Percentiles rank a stretch among this genome's conserved stretches.
These are phyloP conservation scores for Alitta virens DNA, from an alignment of 2,888 invertebrate genomes.

Conservation along the genomic window DNA sequence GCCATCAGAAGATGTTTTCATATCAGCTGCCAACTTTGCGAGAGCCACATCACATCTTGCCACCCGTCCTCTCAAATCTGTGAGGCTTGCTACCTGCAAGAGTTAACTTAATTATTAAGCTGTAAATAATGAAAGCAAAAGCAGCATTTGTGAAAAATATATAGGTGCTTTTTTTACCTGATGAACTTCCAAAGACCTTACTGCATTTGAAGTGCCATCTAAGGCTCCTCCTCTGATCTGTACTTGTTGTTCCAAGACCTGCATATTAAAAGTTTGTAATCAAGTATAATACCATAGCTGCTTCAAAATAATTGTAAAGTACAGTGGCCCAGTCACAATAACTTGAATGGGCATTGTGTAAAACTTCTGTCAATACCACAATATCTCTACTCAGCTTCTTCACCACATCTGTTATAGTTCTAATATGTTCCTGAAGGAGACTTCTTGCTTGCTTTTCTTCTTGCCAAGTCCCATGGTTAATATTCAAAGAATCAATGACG, in stretches of 20 bases:
- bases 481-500: constrained; percentile 52
- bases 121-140: too few species aligned
- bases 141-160: too few species aligned
- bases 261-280: too few species aligned
- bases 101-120: too few species aligned
- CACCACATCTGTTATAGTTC: constrained; percentile 54
- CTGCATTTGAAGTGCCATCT: constrained; percentile 44
- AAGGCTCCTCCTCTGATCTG: constrained; percentile 38
- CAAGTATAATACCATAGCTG: too few species aligned
- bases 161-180: constrained; percentile 35
- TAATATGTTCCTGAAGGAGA: constrained; percentile 54
- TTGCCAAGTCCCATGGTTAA: constrained; percentile 54
- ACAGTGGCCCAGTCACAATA: too few species aligned
- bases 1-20: constrained; percentile 41
- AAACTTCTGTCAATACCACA: neutral
- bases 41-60: constrained; percentile 55
- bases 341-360: too few species aligned
- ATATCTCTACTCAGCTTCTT: constrained; percentile 52
- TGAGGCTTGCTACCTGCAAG: constrained; percentile 42
- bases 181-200: constrained; percentile 53
- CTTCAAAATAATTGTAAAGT: neutral
- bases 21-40: constrained; percentile 44
- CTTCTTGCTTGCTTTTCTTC: constrained; percentile 51
- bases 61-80: constrained; percentile 53
- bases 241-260: constrained; percentile 49